Conservation (phyloP, 1,140 invertebrate species). For the Oedothorax gibbosus region DNA sequence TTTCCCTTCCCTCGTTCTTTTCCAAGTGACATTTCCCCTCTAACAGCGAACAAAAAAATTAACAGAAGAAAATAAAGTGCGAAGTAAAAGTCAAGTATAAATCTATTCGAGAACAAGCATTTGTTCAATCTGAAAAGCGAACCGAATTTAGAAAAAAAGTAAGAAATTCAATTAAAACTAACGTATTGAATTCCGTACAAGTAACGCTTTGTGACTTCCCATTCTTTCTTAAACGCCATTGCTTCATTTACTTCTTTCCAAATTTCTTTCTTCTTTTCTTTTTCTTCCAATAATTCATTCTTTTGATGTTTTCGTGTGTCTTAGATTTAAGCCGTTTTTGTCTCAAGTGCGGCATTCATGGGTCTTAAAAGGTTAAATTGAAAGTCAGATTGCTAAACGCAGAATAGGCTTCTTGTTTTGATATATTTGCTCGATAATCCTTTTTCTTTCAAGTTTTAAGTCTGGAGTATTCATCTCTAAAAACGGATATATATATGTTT, state of each 20-base stretch:
- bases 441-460: not conserved
- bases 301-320: conserved; percentile 23
- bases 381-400: not conserved
- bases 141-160: conserved; percentile 23
- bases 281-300: conserved; percentile 30
- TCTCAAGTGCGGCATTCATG: not conserved
- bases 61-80: conserved; percentile 2
- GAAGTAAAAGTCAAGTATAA: conserved; percentile 44
- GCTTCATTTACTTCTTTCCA: not conserved
- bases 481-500: not conserved
- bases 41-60: not conserved
- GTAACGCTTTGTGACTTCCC: conserved; percentile 31
- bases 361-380: not conserved
- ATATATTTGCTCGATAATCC: no score
- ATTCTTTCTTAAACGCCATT: conserved; percentile 17
- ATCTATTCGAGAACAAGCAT: conserved; percentile 34
- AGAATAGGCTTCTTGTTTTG: not conserved
- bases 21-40: conserved; percentile 24
- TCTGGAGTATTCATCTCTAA: not conserved
- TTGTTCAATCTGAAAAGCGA: conserved; percentile 40
- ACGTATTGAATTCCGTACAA: conserved; percentile 46
- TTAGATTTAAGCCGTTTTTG: conserved; percentile 19
- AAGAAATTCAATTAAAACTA: conserved; percentile 53
- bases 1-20: conserved; percentile 4
- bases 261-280: not conserved